These are phyloP conservation scores for Sesamia inferens DNA, from an alignment of 2,888 invertebrate genomes.

Conservation along the genomic window DNA sequence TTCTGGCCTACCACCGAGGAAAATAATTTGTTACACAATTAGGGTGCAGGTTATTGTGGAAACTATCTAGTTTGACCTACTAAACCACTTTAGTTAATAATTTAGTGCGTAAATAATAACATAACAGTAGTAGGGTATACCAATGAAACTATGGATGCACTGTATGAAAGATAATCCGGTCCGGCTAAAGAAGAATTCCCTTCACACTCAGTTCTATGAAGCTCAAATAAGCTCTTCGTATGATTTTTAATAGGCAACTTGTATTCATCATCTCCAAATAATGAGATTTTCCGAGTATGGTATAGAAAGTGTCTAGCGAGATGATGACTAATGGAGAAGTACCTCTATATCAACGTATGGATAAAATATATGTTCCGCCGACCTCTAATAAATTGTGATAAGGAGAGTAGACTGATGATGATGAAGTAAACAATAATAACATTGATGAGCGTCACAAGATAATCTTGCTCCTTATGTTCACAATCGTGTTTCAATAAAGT, in stretches of 20 bases:
- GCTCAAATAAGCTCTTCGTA: no score
- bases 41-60: not conserved
- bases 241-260: no score
- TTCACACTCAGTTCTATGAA: no score
- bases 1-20: no score
- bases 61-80: not conserved
- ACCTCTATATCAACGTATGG: not conserved
- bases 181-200: no score
- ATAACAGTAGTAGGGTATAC: not conserved
- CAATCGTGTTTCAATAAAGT: constrained; percentile 1
- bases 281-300: no score
- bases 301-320: not conserved
- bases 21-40: no score
- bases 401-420: not conserved
- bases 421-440: not conserved
- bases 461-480: not conserved
- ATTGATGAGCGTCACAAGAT: not conserved
- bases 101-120: not conserved
- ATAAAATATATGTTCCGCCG: not conserved
- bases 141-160: not conserved
- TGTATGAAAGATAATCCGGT: not conserved
- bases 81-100: not conserved
- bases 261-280: no score
- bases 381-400: not conserved
- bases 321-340: not conserved